These are phyloP conservation scores for Galeopterus variegatus DNA, from an alignment of 2,113 vertebrate genomes.

Conservation along the genomic window DNA sequence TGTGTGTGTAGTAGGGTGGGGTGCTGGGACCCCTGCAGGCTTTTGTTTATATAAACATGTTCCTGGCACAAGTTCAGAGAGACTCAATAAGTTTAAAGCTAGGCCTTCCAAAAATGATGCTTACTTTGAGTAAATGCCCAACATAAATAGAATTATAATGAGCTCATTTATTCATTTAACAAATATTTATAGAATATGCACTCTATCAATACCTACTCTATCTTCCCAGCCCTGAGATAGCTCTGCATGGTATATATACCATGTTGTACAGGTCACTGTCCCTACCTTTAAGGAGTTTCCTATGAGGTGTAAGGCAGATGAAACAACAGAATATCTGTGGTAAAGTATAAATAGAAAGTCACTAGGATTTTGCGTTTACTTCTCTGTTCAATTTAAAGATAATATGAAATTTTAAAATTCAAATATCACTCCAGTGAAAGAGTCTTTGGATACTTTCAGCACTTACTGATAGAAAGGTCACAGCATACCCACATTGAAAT, in stretches of 20 bases:
- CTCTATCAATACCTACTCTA: neutral
- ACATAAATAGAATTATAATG: neutral
- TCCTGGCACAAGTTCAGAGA: neutral
- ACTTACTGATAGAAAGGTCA: neutral
- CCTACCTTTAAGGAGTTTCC: neutral
- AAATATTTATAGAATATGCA: neutral
- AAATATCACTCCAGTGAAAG: neutral
- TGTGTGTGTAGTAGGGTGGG: accelerated
- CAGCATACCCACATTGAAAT: neutral
- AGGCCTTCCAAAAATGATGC: neutral
- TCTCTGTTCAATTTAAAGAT: neutral
- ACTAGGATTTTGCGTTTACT: neutral
- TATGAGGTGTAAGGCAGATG: neutral
- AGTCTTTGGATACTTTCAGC: neutral
- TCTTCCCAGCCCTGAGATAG: neutral
- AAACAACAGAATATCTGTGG: neutral
- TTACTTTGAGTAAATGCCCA: neutral
- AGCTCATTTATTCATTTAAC: neutral
- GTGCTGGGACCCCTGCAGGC: neutral
- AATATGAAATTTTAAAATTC: neutral
- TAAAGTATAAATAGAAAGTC: constrained; percentile 6
- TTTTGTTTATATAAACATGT: neutral
- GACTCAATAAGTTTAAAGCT: neutral
- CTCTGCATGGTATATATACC: neutral
- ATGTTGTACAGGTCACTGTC: neutral